Percentiles rank a stretch among this genome's conserved stretches.
phyloP scores from a whole-genome alignment of 2,113 vertebrate species.

The Atlantisia rogersi region DNA sequence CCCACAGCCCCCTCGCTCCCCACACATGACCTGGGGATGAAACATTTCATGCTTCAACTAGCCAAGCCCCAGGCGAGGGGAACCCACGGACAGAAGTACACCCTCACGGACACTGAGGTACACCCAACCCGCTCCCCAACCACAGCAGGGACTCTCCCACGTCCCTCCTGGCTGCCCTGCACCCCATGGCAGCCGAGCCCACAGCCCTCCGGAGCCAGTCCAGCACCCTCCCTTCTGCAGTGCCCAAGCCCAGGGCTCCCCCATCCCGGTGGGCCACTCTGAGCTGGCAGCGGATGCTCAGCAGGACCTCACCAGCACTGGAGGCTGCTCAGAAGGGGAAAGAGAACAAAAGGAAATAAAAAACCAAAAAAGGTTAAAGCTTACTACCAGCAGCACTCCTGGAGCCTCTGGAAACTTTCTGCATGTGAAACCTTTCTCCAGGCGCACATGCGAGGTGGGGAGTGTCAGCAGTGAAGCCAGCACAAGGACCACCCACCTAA shows the following conservation, averaged over 20 bases:
- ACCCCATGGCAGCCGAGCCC: background rate
- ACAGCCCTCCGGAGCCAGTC: background rate
- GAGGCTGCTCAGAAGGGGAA: no score
- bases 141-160: no score
- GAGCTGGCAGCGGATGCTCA: rapidly evolving
- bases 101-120: background rate
- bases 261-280: rapidly evolving
- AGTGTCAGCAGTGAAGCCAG: background rate
- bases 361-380: background rate
- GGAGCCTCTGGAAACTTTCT: background rate
- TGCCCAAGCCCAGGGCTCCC: background rate
- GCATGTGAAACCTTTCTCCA: background rate
- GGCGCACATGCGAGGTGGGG: background rate
- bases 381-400: background rate
- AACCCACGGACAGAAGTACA: background rate
- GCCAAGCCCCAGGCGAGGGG: background rate
- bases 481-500: background rate
- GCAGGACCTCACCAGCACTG: background rate
- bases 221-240: background rate
- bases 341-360: no score
- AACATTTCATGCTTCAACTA: background rate
- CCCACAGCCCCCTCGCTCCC: no score
- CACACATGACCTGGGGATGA: rapidly evolving
- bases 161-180: background rate
- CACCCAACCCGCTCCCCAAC: background rate